Evolutionary conservation across 2,888 invertebrate genomes (phyloP), one percentile per base, ranked within the genome.

Genomic region (Leptopilina myrica): DNA sequence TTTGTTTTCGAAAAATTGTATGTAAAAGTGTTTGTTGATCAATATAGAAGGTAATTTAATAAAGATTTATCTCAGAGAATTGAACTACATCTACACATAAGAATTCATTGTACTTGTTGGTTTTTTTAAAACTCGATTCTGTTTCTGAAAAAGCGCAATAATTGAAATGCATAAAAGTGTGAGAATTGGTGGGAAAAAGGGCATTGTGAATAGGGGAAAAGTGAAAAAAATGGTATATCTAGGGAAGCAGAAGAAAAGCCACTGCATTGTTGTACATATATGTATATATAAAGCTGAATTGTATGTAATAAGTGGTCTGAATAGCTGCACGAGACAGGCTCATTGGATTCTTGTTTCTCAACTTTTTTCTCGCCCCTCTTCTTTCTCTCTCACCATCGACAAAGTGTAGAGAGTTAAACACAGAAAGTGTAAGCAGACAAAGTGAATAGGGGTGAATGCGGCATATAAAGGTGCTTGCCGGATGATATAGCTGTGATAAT

Each of bases 271-370:
- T 8, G 43, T 49, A 43, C 15, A 11, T n/a, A 67, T 15, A 43
- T 43, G 15, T 67, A 67, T 15, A 46, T 43, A 15, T 46, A 15
- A 49, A 53, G 65, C 76, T 43, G 64, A 53, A 65, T 46, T 64
- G 64, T 49, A 78, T 75, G 79, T 80, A 80, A 80, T 79, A 76
- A 79, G 82, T 79, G 79, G 79, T 78, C 80, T 78, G 81, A 79
- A 80, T 81, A 76, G 77, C 76, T 80, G 79, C 78, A 77, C 79
- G 78, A 80, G 82, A 80, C 80, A 82, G 82, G 79, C 80, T 82
- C 80, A 78, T 82, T 81, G 80, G 78, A 77, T 80, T 79, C 80
- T 82, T 80, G 80, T 82, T 82, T 79, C 79, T 79, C 69, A 76
- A 77, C 79, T 79, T 80, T 80, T 78, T 76, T 76, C 80, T 76